Conservation (phyloP, 2,797 vertebrate species). For the Sebastes cheni region DNA sequence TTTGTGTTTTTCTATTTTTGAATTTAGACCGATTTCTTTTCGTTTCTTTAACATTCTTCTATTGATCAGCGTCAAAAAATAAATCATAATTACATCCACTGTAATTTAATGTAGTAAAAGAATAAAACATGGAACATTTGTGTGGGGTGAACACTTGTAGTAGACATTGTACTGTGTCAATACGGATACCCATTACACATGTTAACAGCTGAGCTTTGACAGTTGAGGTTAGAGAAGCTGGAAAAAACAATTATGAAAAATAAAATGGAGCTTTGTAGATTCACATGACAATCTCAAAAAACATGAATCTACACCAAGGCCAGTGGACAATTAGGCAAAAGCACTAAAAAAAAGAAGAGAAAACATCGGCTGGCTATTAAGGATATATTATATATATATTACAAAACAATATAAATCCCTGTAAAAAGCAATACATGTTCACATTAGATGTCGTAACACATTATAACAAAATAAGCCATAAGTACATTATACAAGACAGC, state of each 20-base stretch:
- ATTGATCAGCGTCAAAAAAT: conserved; percentile 5
- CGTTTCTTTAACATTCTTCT: not conserved
- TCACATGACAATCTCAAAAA: conserved; percentile 36
- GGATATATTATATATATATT: conserved; percentile 76
- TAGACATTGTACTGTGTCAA: conserved; percentile 51
- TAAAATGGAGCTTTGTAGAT: conserved; percentile 21
- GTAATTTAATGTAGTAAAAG: conserved; percentile 21
- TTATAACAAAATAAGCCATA: conserved; percentile 76
- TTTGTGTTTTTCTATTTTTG: not conserved
- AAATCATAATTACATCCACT: conserved; percentile 23
- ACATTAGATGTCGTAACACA: conserved; percentile 84
- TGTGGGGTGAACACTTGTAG: conserved; percentile 31
- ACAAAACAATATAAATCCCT: conserved; percentile 86
- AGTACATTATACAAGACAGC: conserved; percentile 77
- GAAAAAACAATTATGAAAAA: not conserved
- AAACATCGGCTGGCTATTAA: conserved; percentile 60
- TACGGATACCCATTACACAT: conserved; percentile 42
- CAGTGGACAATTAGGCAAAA: conserved; percentile 43
- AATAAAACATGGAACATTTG: conserved; percentile 27
- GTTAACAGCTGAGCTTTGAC: conserved; percentile 53
- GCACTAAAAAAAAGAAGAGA: conserved; percentile 15
- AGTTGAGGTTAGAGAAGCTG: conserved; percentile 54
- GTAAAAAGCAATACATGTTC: conserved; percentile 86
- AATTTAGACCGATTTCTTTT: not conserved
- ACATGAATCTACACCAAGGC: conserved; percentile 41